Base-by-base conservation (phyloP, 1,140 invertebrate species). In the Halictus rubicundus region DNA sequence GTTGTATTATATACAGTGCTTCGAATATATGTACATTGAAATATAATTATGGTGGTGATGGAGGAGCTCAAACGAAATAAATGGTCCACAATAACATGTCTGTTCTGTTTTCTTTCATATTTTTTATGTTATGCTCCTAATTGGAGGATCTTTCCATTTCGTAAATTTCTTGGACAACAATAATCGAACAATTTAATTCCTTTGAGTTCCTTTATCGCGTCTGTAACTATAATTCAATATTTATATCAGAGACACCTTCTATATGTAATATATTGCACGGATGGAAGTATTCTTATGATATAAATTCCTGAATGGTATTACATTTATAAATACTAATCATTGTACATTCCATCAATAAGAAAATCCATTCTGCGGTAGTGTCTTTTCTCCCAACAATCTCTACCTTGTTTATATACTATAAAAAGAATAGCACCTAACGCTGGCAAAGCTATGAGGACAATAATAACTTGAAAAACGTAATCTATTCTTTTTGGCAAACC, bases 351-450 rank as follows among this genome's bases (percentile, higher is more conserved):
- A 91, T 97, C 96, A 81, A 96, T 95, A 12, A 97, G 93, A 90
- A 96, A 96, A 92, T 97, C 96, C 96, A 97, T 96, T 87, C 96
- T 93, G 81, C 95, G 94, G 86, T 97, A 97, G 90, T 97, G 96
- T 86, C 96, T 93, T 81, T 96, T 95, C 82, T 95, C 94, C 96
- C 96, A 96, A 88, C 95, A 96, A 88, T 97, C 96, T 89, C 94
- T 93, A 10, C 95, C 94, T 84, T 94, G 91, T 89, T 94, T 95
- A 72, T 96, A 94, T 23, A 95, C 92, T 89, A 95, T 90, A 74
- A 95, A 95, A 57, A 94, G 92, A 61, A 95, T 85, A 82, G 95
- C 92, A 79, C 94, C 93, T 81, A 96, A 94, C 83, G 96, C 89
- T 65, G 96, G 95, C 66, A 96, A 92, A 63, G 95, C 94, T 69